These are phyloP conservation scores for Kuschelorhynchus macadamiae DNA, from an alignment of 2,888 invertebrate genomes.

Conservation along the genomic window DNA sequence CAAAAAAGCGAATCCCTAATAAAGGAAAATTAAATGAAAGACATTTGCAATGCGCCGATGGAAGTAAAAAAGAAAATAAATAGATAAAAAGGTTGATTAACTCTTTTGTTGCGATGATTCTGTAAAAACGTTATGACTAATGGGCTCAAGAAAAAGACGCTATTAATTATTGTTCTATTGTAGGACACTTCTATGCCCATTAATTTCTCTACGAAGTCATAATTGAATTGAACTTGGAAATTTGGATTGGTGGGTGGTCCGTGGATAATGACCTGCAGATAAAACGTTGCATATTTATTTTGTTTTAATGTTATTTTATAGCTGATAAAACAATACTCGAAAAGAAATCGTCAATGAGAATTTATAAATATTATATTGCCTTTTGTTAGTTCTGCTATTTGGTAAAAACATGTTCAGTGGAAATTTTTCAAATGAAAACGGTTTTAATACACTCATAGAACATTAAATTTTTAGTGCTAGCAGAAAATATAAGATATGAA, in stretches of 20 bases:
- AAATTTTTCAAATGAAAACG: no score
- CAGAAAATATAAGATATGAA: no score
- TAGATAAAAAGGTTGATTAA: conserved; percentile 37
- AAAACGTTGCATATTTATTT: no score
- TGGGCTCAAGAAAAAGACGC: conserved; percentile 23
- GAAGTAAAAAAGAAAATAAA: conserved; percentile 25
- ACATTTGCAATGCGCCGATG: not conserved
- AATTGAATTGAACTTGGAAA: conserved; percentile 17
- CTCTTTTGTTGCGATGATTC: conserved; percentile 32
- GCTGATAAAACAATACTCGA: no score
- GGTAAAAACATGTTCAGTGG: no score
- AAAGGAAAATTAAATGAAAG: not conserved
- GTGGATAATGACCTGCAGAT: not conserved
- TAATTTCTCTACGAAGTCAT: conserved; percentile 7
- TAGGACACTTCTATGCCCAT: conserved; percentile 23
- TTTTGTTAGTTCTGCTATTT: no score
- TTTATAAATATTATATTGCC: no score
- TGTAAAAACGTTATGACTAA: conserved; percentile 26
- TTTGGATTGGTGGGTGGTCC: conserved; percentile 16
- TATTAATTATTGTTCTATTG: conserved; percentile 27
- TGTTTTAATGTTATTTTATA: no score
- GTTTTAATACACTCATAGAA: no score
- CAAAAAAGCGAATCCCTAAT: not conserved
- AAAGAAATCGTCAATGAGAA: no score
- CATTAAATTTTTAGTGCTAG: no score